These are phyloP conservation scores for Drosophila nr. perissopoda DNA, from an alignment of 2,888 invertebrate genomes.

Conservation along the genomic window DNA sequence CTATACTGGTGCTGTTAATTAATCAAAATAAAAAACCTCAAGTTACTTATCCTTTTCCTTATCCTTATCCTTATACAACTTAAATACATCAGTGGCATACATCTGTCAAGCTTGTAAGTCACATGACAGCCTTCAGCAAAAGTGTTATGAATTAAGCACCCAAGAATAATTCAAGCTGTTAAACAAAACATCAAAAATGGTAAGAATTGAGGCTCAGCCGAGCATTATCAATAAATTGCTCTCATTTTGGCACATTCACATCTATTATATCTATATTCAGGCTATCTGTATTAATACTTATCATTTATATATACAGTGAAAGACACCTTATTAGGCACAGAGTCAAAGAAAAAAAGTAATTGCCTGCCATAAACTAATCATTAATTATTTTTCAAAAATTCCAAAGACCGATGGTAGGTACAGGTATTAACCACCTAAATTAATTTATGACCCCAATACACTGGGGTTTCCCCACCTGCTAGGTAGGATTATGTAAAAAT, in stretches of 20 bases:
- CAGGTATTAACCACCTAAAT: too few relatives aligned
- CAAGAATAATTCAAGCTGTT: not conserved
- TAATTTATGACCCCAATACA: too few relatives aligned
- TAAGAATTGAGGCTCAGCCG: not conserved
- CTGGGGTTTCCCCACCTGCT: too few relatives aligned
- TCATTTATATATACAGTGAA: too few relatives aligned
- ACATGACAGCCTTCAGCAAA: not conserved
- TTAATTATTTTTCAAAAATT: too few relatives aligned
- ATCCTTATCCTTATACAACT: not conserved
- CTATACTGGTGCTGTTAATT: not conserved
- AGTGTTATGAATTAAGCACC: too few relatives aligned
- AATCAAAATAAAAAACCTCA: not conserved
- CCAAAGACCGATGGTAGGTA: too few relatives aligned
- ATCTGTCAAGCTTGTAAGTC: not conserved
- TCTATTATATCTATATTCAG: not conserved
- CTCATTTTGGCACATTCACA: not conserved
- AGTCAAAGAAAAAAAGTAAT: too few relatives aligned
- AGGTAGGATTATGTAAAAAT: too few relatives aligned
- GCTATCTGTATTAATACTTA: not conserved
- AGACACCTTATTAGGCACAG: too few relatives aligned
- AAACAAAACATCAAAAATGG: not conserved
- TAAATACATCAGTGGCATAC: not conserved
- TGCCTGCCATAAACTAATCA: too few relatives aligned
- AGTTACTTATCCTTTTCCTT: not conserved
- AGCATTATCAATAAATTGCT: not conserved